Evolutionary conservation across 2,888 invertebrate genomes (phyloP).

Genomic region (Parnassius orleans): DNA sequence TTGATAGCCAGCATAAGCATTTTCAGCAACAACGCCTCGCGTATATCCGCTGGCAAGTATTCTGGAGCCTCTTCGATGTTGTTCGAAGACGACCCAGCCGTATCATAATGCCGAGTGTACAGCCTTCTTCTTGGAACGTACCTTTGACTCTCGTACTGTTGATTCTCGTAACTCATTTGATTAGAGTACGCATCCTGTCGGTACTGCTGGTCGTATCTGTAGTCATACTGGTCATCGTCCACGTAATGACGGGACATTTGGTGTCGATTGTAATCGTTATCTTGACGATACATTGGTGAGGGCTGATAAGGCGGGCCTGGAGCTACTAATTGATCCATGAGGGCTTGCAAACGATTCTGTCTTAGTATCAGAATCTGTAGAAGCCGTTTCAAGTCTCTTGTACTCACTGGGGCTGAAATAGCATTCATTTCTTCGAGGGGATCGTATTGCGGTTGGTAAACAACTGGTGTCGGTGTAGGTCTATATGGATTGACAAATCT

Average conservation of each 20-base stretch:
- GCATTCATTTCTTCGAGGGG: conserved; percentile 78
- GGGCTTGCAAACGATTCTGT: conserved; percentile 81
- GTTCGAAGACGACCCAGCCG: conserved; percentile 21
- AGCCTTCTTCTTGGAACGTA: conserved; percentile 23
- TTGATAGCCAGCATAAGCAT: conserved; percentile 88
- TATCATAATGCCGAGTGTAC: conserved; percentile 15
- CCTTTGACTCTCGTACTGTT: conserved; percentile 72
- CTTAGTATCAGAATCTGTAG: conserved; percentile 84
- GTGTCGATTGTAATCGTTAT: conserved; percentile 47
- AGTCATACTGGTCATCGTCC: conserved; percentile 70
- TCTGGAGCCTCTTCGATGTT: conserved; percentile 62
- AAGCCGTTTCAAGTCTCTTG: conserved; percentile 85
- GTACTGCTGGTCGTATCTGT: conserved; percentile 63
- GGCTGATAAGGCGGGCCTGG: conserved; percentile 58
- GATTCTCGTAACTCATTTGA: conserved; percentile 62
- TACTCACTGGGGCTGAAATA: conserved; percentile 85
- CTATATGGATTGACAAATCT: conserved; percentile 64
- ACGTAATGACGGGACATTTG: conserved; percentile 51
- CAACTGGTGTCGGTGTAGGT: conserved; percentile 43
- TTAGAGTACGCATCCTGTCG: conserved; percentile 63
- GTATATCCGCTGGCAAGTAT: conserved; percentile 84
- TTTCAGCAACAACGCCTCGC: conserved; percentile 85
- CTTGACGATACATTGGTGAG: conserved; percentile 51
- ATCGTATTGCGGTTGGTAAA: conserved; percentile 59
- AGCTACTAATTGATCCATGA: conserved; percentile 73